These are phyloP conservation scores for Dryocosmus kuriphilus DNA, from an alignment of 2,888 invertebrate species.

Conservation along the genomic window DNA sequence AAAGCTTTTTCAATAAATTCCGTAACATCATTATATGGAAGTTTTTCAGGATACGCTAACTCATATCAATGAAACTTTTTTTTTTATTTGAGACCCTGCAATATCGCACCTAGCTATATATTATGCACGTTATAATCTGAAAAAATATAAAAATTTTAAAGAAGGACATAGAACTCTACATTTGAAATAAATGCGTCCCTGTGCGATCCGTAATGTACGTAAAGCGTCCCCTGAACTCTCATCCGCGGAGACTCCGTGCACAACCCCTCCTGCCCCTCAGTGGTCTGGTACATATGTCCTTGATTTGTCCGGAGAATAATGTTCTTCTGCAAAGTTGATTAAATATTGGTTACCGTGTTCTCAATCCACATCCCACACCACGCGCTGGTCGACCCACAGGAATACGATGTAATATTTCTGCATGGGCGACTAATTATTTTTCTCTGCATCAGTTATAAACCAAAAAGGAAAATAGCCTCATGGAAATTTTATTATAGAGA, in stretches of 20 bases:
- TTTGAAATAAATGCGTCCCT: conserved; percentile 10
- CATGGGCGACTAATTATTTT: conserved; percentile 52
- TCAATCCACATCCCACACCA: conserved; percentile 21
- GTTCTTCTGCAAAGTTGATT: conserved; percentile 75
- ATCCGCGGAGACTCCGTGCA: conserved; percentile 9
- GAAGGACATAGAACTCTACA: neutral
- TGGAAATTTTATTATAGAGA: neutral
- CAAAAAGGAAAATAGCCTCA: neutral
- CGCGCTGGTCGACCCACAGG: conserved; percentile 59
- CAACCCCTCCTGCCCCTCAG: conserved; percentile 54
- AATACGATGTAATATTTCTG: conserved; percentile 64
- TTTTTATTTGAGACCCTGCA: no score
- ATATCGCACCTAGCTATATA: no score
- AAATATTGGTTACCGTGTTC: conserved; percentile 69
- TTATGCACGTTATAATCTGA: no score
- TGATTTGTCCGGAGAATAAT: conserved; percentile 76
- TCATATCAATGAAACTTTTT: no score
- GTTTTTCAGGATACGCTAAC: no score
- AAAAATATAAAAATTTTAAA: neutral
- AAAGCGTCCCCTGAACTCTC: conserved; percentile 28
- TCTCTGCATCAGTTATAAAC: conserved; percentile 12
- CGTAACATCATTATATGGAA: no score
- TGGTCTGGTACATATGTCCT: conserved; percentile 73
- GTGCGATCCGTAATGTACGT: conserved; percentile 18
- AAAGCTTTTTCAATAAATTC: no score